These are phyloP conservation scores for Burhinus bistriatus DNA, from an alignment of 2,113 vertebrate genomes.

Conservation along the genomic window DNA sequence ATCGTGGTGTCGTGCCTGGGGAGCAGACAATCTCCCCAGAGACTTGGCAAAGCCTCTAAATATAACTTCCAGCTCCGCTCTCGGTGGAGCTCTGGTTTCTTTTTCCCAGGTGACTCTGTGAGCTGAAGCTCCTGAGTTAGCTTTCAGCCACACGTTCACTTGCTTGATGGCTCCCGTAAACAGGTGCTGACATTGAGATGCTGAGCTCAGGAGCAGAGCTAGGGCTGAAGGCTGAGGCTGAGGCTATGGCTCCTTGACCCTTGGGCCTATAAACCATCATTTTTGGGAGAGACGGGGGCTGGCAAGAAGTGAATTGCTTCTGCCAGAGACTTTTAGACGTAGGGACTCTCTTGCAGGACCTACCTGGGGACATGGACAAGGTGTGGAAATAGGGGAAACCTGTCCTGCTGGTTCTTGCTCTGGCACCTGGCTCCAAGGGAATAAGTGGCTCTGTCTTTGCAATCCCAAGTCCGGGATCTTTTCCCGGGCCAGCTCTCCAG, in stretches of 20 bases:
- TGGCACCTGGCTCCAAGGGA: neutral
- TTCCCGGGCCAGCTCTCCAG: neutral
- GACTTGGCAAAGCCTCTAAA: neutral
- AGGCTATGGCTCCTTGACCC: neutral
- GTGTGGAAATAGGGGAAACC: neutral
- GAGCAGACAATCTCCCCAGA: neutral
- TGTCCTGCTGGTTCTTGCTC: slow-evolving; percentile 27
- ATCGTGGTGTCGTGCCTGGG: neutral
- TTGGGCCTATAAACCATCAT: neutral
- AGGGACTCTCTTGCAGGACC: neutral
- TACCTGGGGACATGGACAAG: neutral
- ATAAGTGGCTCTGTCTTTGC: neutral
- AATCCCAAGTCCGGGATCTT: neutral
- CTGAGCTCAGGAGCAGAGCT: neutral
- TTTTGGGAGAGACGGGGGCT: neutral
- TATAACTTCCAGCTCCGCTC: neutral
- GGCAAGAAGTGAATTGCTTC: neutral
- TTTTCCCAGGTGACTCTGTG: neutral
- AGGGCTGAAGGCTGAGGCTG: neutral
- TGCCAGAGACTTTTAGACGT: neutral
- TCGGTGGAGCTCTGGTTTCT: neutral
- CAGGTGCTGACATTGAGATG: neutral
- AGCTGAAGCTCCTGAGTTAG: neutral
- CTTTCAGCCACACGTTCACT: rapidly evolving
- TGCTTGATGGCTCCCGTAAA: neutral